phyloP scores from a whole-genome alignment of 2,888 invertebrate species.

The Andricus curvator region DNA sequence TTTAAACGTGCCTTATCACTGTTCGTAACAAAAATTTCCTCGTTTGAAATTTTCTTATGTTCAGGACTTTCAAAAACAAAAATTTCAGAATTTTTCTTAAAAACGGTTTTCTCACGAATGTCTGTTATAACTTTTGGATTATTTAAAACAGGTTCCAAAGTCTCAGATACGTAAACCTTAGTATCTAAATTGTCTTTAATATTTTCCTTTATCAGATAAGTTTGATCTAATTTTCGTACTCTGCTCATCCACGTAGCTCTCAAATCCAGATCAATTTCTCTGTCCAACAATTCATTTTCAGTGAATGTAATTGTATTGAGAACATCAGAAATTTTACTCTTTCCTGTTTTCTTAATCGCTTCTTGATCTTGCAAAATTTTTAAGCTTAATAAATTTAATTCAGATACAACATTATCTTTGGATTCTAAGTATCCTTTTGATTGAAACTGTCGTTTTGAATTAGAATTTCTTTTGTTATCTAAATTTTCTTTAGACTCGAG shows the following conservation, averaged over 20 bases:
- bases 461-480: conserved; percentile 47
- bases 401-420: not conserved
- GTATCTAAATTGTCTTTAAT: conserved; percentile 18
- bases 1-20: not conserved
- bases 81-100: not conserved
- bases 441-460: not conserved
- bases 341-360: not conserved
- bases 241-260: conserved; percentile 42
- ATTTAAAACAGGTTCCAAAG: not conserved
- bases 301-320: not conserved
- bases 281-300: not conserved
- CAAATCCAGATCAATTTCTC: not conserved
- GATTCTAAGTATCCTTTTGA: not conserved
- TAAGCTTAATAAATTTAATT: conserved; percentile 1
- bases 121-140: not conserved
- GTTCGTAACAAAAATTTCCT: not conserved
- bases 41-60: not conserved
- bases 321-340: not conserved
- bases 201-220: conserved; percentile 58
- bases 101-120: not conserved
- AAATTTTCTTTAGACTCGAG: conserved; percentile 40
- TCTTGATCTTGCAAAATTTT: conserved; percentile 6
- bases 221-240: conserved; percentile 55
- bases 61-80: not conserved
- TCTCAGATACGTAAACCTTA: not conserved